These are phyloP conservation scores for Portunus trituberculatus DNA, from an alignment of 1,140 invertebrate genomes.

Conservation along the genomic window DNA sequence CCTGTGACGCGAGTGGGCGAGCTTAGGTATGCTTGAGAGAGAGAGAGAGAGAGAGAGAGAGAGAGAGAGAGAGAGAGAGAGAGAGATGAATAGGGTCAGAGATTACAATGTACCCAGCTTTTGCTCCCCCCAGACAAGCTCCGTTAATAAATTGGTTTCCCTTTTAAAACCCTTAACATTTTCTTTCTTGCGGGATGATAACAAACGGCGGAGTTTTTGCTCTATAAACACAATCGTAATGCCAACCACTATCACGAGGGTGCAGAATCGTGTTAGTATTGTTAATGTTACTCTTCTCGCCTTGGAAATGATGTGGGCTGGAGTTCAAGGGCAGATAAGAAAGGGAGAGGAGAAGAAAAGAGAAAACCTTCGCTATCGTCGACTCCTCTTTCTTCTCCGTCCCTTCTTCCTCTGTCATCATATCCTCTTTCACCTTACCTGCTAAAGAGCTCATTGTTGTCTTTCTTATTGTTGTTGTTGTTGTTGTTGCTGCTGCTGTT, in stretches of 20 bases:
- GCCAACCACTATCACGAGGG: neutral
- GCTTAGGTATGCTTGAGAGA: neutral
- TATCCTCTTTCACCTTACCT: neutral
- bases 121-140: neutral
- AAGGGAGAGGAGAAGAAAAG: too few relatives aligned
- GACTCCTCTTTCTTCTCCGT: neutral
- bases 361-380: neutral
- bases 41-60: constrained; percentile 20
- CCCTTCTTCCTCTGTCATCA: neutral
- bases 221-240: constrained; percentile 2
- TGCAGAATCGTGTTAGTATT: too few relatives aligned
- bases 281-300: too few relatives aligned
- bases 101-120: neutral
- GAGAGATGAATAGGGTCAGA: neutral
- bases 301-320: neutral
- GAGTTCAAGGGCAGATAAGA: neutral
- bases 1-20: too few relatives aligned
- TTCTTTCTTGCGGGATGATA: too few relatives aligned
- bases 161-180: too few relatives aligned
- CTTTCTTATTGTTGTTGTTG: neutral
- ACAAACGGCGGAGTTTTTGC: too few relatives aligned
- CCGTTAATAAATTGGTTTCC: too few relatives aligned
- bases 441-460: too few relatives aligned
- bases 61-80: constrained; percentile 39
- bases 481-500: neutral